These are phyloP conservation scores for Steinernema hermaphroditum DNA, from an alignment of 2,888 invertebrate genomes.

Conservation along the genomic window DNA sequence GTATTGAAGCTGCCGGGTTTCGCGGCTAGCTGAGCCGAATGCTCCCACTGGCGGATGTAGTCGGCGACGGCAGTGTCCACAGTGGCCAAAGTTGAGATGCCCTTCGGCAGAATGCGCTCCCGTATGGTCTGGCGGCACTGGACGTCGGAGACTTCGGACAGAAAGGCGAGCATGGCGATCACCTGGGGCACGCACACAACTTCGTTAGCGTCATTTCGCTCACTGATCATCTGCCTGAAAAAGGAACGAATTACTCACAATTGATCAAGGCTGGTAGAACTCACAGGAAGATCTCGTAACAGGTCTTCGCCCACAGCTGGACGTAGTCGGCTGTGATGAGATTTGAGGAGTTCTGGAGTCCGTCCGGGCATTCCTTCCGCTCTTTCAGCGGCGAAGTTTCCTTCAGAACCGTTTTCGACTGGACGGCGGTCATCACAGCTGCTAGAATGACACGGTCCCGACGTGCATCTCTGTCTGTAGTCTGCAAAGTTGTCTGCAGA, in stretches of 20 bases:
- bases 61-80: neutral
- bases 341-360: neutral
- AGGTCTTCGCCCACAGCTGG: neutral
- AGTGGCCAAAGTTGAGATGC: neutral
- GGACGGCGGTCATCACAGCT: neutral
- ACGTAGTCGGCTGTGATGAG: neutral
- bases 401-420: neutral
- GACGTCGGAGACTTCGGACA: conserved; percentile 22
- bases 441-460: too few species aligned
- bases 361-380: neutral
- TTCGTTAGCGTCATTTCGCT: neutral
- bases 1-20: conserved; percentile 27
- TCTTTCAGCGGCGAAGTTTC: neutral
- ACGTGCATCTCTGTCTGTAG: too few species aligned
- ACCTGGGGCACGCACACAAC: conserved; percentile 32
- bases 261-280: neutral
- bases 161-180: conserved; percentile 27
- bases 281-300: neutral
- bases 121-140: neutral
- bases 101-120: neutral
- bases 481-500: too few species aligned
- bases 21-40: neutral
- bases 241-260: too few species aligned
- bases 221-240: neutral
- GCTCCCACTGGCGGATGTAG: conserved; percentile 26